Percentiles rank a stretch among this genome's conserved stretches.
Evolutionary conservation across 2,888 invertebrate species (phyloP).

Genomic region (Leptinotarsa juncta): DNA sequence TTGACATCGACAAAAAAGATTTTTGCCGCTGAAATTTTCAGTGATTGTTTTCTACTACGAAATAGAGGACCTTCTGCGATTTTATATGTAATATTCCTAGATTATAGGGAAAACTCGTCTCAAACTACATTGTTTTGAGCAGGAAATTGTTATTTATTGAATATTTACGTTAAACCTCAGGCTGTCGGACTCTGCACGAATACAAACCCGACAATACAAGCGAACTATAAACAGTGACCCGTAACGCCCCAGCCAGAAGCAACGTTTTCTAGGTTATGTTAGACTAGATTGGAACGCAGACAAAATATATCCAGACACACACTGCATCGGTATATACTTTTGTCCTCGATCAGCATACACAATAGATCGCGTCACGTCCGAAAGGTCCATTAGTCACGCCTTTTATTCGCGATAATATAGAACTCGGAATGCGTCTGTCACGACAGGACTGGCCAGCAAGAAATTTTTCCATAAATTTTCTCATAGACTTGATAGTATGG

Average conservation of each 20-base stretch:
- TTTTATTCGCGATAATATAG: conserved; percentile 26
- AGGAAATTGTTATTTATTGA: not conserved
- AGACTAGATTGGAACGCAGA: not conserved
- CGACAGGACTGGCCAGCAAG: not conserved
- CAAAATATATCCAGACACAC: not conserved
- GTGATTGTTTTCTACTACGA: no score
- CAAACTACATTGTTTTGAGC: no score
- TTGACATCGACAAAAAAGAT: no score
- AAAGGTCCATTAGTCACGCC: conserved; percentile 25
- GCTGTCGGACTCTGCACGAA: not conserved
- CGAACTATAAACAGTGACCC: conserved; percentile 20
- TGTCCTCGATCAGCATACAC: conserved; percentile 27
- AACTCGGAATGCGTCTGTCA: conserved; percentile 18
- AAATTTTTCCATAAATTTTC: no score
- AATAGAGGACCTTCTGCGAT: no score
- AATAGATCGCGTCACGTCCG: conserved; percentile 24
- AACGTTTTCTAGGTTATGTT: conserved; percentile 23
- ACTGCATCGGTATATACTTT: conserved; percentile 7
- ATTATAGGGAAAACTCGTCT: no score
- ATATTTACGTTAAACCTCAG: not conserved
- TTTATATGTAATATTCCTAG: no score
- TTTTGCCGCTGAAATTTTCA: no score
- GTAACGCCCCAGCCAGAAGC: conserved; percentile 11
- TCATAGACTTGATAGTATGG: no score
- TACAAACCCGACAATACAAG: not conserved